phyloP scores from a whole-genome alignment of 2,888 invertebrate species.

The Julus scandinavius region DNA sequence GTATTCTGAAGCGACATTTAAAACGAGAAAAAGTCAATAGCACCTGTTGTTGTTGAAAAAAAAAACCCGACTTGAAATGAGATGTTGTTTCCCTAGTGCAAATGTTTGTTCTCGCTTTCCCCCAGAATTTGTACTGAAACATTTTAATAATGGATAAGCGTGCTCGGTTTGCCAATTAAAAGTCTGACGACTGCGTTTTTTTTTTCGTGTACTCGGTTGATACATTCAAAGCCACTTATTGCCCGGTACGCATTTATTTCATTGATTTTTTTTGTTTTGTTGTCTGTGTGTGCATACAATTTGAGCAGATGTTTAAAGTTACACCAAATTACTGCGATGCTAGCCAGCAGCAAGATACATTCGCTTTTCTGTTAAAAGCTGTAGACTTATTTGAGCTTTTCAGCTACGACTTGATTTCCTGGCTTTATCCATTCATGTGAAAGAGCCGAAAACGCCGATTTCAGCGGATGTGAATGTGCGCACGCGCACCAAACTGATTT shows the following conservation, averaged over 20 bases:
- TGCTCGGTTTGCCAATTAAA: background rate
- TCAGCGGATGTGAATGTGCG: no score
- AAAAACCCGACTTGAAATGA: background rate
- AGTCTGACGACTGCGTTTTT: background rate
- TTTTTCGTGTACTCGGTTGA: background rate
- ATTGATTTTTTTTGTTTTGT: background rate
- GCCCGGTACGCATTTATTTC: background rate
- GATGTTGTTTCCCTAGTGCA: background rate
- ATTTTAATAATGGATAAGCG: background rate
- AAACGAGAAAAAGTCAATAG: background rate
- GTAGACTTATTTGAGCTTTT: no score
- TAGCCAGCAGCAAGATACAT: no score
- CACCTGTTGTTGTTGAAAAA: background rate
- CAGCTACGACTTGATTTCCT: no score
- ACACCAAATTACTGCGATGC: no score
- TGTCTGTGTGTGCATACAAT: no score
- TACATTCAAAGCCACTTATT: background rate
- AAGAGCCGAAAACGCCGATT: no score
- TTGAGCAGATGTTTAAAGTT: no score
- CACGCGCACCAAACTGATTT: no score
- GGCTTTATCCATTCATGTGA: no score
- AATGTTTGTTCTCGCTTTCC: background rate
- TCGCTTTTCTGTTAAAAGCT: no score
- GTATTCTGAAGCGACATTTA: background rate
- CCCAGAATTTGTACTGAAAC: background rate